phyloP scores from a whole-genome alignment of 2,888 invertebrate species.

The Ennomos quercinarius region DNA sequence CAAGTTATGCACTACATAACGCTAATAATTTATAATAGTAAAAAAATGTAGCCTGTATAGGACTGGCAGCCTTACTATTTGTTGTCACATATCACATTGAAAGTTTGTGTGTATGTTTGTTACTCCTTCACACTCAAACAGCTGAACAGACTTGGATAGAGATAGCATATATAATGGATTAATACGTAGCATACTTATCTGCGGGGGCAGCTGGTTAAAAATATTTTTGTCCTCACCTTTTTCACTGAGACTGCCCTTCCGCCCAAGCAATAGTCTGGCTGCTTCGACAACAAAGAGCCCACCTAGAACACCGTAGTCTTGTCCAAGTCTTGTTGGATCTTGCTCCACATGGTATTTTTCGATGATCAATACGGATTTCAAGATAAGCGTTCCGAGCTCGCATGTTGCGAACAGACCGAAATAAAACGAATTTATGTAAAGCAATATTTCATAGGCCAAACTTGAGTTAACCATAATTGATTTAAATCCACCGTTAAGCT shows the following conservation, averaged over 20 bases:
- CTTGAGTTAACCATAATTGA: conserved; percentile 89
- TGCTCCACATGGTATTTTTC: conserved; percentile 87
- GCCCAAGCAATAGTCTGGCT: conserved; percentile 92
- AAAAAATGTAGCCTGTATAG: no score
- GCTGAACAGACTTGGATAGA: no score
- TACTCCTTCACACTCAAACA: no score
- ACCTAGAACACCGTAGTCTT: conserved; percentile 92
- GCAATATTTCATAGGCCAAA: conserved; percentile 92
- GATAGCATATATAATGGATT: no score
- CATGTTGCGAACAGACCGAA: conserved; percentile 94
- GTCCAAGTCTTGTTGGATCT: conserved; percentile 88
- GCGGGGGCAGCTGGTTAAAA: no score
- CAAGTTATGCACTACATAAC: no score
- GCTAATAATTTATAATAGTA: no score
- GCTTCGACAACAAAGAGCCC: conserved; percentile 92
- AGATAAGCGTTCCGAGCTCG: conserved; percentile 91
- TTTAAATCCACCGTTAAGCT: conserved; percentile 8
- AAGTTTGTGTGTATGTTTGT: no score
- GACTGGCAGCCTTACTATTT: no score
- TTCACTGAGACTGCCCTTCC: conserved; percentile 95
- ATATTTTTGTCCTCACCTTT: conserved; percentile 73
- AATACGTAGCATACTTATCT: no score
- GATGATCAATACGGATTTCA: conserved; percentile 89
- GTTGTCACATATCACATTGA: no score
- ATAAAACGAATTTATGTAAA: conserved; percentile 95